Evolutionary conservation across 1,140 invertebrate genomes (phyloP).

Genomic region (Asbolus verrucosus): DNA sequence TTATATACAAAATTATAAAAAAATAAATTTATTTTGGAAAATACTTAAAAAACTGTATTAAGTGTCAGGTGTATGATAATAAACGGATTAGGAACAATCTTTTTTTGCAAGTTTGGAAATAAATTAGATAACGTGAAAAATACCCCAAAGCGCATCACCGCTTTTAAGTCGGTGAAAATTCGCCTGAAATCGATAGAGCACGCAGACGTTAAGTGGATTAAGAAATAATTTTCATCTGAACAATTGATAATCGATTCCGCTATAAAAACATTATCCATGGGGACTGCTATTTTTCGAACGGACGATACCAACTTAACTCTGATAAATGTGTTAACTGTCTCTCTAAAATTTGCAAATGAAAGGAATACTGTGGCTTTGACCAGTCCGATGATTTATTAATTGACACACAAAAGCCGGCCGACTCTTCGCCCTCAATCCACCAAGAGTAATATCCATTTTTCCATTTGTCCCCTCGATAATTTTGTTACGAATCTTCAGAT

Average conservation of each 20-base stretch:
- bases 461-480: slow-evolving; percentile 16
- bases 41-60: too few species aligned
- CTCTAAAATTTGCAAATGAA: slow-evolving; percentile 30
- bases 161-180: slow-evolving; percentile 1
- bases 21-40: too few species aligned
- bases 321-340: slow-evolving; percentile 20
- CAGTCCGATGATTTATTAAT: slow-evolving; percentile 29
- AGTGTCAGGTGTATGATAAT: too few species aligned
- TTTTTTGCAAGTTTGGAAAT: too few species aligned
- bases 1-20: too few species aligned
- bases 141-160: too few species aligned
- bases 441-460: slow-evolving; percentile 6
- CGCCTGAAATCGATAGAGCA: slow-evolving; percentile 6
- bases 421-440: slow-evolving; percentile 4
- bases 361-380: slow-evolving; percentile 22
- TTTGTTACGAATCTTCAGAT: not conserved
- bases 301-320: slow-evolving; percentile 32
- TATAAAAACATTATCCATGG: not conserved
- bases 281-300: slow-evolving; percentile 12
- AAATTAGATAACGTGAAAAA: too few species aligned
- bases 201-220: slow-evolving; percentile 3
- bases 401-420: slow-evolving; percentile 29
- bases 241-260: not conserved
- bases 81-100: too few species aligned
- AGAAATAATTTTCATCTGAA: too few species aligned